Evolutionary conservation across 2,797 vertebrate genomes (phyloP).

Genomic region (Halcyon leucocephala): DNA sequence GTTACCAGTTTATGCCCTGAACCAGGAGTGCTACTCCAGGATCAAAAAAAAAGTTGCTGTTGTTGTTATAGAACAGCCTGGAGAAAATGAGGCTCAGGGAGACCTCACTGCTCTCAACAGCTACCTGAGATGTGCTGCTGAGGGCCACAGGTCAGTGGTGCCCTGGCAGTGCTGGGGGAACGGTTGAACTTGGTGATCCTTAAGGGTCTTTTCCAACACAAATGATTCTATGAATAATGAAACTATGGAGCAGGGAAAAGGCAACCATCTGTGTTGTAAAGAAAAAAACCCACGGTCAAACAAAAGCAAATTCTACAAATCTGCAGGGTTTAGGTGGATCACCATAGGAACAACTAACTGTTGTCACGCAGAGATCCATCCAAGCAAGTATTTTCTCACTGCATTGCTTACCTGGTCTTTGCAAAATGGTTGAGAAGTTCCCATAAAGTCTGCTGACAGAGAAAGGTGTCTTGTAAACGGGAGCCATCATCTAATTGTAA

Average conservation of each 20-base stretch:
- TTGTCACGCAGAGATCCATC: not conserved
- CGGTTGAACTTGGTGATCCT: not conserved
- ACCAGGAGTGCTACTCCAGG: not conserved
- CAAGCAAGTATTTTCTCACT: not conserved
- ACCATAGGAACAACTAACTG: not conserved
- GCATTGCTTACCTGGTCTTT: constrained; percentile 85
- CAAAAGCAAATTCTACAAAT: not conserved
- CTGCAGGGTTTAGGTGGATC: not conserved
- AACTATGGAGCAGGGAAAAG: not conserved
- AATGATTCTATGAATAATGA: not conserved
- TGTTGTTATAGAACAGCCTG: not conserved
- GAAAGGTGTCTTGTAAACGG: constrained; percentile 88
- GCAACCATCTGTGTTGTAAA: not conserved
- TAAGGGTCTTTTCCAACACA: not conserved
- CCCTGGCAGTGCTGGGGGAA: not conserved
- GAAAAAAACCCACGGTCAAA: not conserved
- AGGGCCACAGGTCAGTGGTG: not conserved
- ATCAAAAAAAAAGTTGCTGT: not conserved
- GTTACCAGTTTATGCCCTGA: not conserved
- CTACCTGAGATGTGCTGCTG: not conserved
- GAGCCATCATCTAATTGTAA: constrained; percentile 91
- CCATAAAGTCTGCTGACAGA: constrained; percentile 88
- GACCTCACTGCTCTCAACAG: not conserved
- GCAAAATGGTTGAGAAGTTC: constrained; percentile 89
- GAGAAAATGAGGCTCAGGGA: not conserved